Evolutionary conservation across 2,113 vertebrate genomes (phyloP).

Genomic region (Petaurus breviceps): DNA sequence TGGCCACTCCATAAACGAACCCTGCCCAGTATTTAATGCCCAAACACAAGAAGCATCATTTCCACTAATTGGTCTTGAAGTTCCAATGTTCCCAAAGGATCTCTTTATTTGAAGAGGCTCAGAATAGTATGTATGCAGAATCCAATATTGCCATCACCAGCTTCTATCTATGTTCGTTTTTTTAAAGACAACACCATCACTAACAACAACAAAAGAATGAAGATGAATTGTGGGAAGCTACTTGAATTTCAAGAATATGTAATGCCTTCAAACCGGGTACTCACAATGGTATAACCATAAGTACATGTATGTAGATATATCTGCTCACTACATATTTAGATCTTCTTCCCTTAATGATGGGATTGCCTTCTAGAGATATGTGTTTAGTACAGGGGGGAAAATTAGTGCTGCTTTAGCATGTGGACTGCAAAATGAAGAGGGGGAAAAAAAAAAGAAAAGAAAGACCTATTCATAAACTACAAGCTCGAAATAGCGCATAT

Average conservation of each 20-base stretch:
- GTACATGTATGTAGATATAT: slow-evolving; percentile 63
- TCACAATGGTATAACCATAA: slow-evolving; percentile 57
- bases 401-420: slow-evolving; percentile 49
- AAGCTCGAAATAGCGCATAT: slow-evolving; percentile 76
- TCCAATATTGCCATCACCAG: slow-evolving; percentile 81
- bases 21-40: slow-evolving; percentile 86
- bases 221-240: slow-evolving; percentile 64
- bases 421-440: slow-evolving; percentile 67
- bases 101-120: slow-evolving; percentile 83
- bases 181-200: slow-evolving; percentile 67
- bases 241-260: slow-evolving; percentile 74
- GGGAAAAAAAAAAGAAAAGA: slow-evolving; percentile 45
- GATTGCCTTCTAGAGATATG: background rate
- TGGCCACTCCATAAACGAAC: slow-evolving; percentile 84
- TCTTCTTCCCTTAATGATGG: slow-evolving; percentile 14
- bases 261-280: slow-evolving; percentile 56
- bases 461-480: slow-evolving; percentile 74
- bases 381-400: background rate
- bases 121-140: slow-evolving; percentile 81
- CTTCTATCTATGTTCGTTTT: slow-evolving; percentile 71
- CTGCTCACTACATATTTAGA: slow-evolving; percentile 55
- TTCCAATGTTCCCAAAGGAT: slow-evolving; percentile 84
- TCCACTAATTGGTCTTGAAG: slow-evolving; percentile 88
- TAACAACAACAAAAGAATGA: slow-evolving; percentile 69
- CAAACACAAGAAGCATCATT: slow-evolving; percentile 86